Percentiles rank a stretch among this genome's conserved stretches.
These are phyloP conservation scores for Crematogaster levior DNA, from an alignment of 2,888 invertebrate genomes.

Conservation along the genomic window DNA sequence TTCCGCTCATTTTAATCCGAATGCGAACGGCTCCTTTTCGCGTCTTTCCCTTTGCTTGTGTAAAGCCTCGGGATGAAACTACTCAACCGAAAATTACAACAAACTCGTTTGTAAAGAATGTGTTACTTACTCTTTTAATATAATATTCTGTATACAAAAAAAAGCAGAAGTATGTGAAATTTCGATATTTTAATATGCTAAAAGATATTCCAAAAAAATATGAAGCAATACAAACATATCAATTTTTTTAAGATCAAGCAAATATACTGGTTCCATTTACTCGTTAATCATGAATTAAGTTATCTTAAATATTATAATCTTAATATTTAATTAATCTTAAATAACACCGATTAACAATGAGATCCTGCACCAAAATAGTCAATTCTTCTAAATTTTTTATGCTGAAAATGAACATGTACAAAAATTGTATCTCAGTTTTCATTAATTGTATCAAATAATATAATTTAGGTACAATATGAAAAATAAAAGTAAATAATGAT, in stretches of 20 bases:
- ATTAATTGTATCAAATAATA: no score
- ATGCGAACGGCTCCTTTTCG: constrained; percentile 43
- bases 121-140: constrained; percentile 12
- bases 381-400: neutral
- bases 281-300: neutral
- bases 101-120: constrained; percentile 15
- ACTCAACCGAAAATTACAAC: constrained; percentile 9
- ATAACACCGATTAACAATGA: neutral
- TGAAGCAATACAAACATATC: neutral
- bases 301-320: neutral
- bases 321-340: no score
- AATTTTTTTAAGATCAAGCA: neutral
- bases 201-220: neutral
- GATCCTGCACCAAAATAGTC: neutral
- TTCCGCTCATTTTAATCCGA: constrained; percentile 70
- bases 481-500: no score
- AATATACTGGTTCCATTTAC: neutral
- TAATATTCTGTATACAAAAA: neutral
- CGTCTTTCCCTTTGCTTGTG: neutral
- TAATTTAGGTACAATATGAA: no score
- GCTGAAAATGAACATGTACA: neutral
- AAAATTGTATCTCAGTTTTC: neutral
- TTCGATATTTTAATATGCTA: no score
- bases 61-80: constrained; percentile 4
- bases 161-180: neutral